Evolutionary conservation across 2,797 vertebrate species (phyloP).

Genomic region (Valencia hispanica): DNA sequence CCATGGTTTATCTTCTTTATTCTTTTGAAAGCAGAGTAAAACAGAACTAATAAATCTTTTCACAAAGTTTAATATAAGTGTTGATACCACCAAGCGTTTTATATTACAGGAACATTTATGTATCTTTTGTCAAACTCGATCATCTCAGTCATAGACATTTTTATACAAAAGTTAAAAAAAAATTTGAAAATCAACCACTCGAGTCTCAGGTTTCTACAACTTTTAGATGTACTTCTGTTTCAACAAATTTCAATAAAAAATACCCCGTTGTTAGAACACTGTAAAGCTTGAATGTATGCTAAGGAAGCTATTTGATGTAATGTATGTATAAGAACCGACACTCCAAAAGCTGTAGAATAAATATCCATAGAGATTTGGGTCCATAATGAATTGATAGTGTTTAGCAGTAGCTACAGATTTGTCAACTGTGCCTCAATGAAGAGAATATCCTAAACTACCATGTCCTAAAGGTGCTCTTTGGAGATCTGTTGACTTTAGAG

Average conservation of each 20-base stretch:
- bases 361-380: too few species aligned
- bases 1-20: background rate
- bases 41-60: background rate
- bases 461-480: background rate
- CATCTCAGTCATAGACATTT: background rate
- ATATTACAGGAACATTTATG: background rate
- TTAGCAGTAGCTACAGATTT: background rate
- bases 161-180: background rate
- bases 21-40: background rate
- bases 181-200: background rate
- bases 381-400: too few species aligned
- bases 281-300: too few species aligned
- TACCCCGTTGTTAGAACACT: too few species aligned
- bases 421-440: too few species aligned
- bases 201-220: background rate
- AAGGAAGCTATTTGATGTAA: too few species aligned
- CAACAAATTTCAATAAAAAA: background rate
- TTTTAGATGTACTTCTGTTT: background rate
- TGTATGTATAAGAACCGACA: background rate
- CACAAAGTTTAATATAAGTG: background rate
- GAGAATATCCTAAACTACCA: background rate
- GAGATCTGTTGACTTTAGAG: background rate
- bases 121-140: background rate
- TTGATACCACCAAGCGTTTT: background rate
- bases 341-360: background rate